A percentile compares a stretch with the other conserved stretches of the same genome.
These are phyloP conservation scores for Nipponacmea schrenckii DNA, from an alignment of 2,888 invertebrate species.

Conservation along the genomic window DNA sequence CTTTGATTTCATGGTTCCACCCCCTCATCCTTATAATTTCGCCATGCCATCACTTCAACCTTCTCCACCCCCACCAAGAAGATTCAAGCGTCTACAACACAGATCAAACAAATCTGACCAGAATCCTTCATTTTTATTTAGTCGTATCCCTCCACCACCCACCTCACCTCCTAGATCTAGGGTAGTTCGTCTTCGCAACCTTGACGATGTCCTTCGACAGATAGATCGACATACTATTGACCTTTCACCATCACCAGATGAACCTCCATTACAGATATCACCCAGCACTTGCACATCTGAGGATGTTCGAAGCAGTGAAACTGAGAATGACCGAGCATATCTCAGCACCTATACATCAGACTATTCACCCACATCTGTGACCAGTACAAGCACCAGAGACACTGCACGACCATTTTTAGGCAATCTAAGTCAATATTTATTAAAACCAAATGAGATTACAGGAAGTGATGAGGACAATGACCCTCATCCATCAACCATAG, in stretches of 20 bases:
- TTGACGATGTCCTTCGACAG: constrained; percentile 51
- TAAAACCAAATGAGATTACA: constrained; percentile 44
- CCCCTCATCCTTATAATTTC: constrained; percentile 49
- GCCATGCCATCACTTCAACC: constrained; percentile 44
- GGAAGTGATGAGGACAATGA: constrained; percentile 25
- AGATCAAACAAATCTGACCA: constrained; percentile 21
- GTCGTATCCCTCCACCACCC: constrained; percentile 43
- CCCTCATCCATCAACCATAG: constrained; percentile 37
- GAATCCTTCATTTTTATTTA: constrained; percentile 45
- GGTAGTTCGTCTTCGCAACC: constrained; percentile 51
- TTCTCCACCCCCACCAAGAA: constrained; percentile 42
- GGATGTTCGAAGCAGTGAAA: constrained; percentile 53
- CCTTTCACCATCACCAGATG: constrained; percentile 59
- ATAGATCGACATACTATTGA: constrained; percentile 56
- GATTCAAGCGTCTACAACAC: constrained; percentile 19
- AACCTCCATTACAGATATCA: constrained; percentile 53
- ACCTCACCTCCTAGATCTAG: constrained; percentile 54
- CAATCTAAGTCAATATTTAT: constrained; percentile 54
- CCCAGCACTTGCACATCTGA: constrained; percentile 54
- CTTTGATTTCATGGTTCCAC: constrained; percentile 58
- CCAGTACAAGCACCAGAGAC: constrained; percentile 50
- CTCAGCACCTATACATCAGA: constrained; percentile 34
- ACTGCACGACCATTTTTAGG: constrained; percentile 47
- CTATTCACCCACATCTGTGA: constrained; percentile 53
- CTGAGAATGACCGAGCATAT: constrained; percentile 41